Base-by-base conservation (phyloP, 2,888 invertebrate genomes). In the Nomada fucata region DNA sequence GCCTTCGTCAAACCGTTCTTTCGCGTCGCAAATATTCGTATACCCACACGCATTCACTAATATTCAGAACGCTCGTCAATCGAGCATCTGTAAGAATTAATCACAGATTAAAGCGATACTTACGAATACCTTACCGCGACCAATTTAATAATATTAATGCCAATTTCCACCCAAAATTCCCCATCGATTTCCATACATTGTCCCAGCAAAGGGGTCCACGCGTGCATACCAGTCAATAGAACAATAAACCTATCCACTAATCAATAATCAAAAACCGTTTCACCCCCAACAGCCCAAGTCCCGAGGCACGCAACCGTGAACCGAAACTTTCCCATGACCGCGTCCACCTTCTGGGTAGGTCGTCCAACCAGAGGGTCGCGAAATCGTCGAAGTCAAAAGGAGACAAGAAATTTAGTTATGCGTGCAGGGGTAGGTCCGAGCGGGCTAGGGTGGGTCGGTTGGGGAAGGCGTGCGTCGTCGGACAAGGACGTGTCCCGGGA, bases 321-420 rank as follows among this genome's bases (percentile, higher is more conserved):
- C 11, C 26, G 4, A 26, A 57, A 57, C 4, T 57, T 57, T 15
- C 23, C 47, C 47, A 18, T 26, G 64, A 50, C 61, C 72, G 20
- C 55, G 11, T 10, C 55, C 20, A 55, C 55, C 23, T 23, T 55
- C 23, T 13, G 47, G 36, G 55, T 55, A 18, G 29, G 64, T 55
- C 47, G 44, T 36, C 44, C 26, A 23, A 26, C 64, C 23, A 64
- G 64, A 57, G 53, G 44, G 20, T 61, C 59, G 42, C 67, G 71
- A 70, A 65, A 67, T 57, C 69, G 57, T 82, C 36, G 60, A 72
- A 69, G 76, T 29, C 61, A 76, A 83, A 83, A 77, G 83, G 76
- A 71, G 78, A 63, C 65, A 82, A 83, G 83, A 83, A 83, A 83
- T 83, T 82, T 70, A 77, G 83, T 77, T 82, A 83, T 77, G 83